Percentiles rank a stretch among this genome's conserved stretches.
phyloP scores from a whole-genome alignment of 2,888 invertebrate species.

The Brachypalpus laphriformis region DNA sequence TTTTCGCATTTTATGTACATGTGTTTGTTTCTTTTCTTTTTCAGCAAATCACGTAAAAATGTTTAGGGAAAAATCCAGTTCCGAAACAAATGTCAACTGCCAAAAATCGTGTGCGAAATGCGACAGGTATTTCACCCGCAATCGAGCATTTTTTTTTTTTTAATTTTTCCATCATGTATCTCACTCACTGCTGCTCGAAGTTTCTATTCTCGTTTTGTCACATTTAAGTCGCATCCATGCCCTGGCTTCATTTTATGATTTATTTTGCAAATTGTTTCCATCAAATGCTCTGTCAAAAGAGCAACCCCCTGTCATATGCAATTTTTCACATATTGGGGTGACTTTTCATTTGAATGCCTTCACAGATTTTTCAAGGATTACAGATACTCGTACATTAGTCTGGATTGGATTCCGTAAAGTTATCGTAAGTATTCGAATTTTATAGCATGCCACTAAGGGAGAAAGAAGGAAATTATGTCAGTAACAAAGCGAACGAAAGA shows the following conservation, averaged over 20 bases:
- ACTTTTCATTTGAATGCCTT: not conserved
- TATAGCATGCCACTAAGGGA: slow-evolving; percentile 23
- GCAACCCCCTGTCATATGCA: slow-evolving; percentile 18
- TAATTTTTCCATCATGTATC: slow-evolving; percentile 7
- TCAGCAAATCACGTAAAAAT: slow-evolving; percentile 65
- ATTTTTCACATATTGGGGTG: slow-evolving; percentile 7
- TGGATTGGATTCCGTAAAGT: slow-evolving; percentile 1
- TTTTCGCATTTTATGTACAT: slow-evolving; percentile 1
- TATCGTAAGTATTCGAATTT: slow-evolving; percentile 24
- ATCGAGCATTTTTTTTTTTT: slow-evolving; percentile 1
- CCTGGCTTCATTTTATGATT: slow-evolving; percentile 23
- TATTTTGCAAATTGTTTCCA: slow-evolving; percentile 12
- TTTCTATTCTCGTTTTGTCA: slow-evolving; percentile 22
- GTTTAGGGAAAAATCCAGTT: slow-evolving; percentile 76
- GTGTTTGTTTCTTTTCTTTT: slow-evolving; percentile 52
- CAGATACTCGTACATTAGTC: not conserved
- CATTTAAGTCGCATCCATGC: slow-evolving; percentile 34
- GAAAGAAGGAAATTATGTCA: not conserved
- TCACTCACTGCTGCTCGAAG: slow-evolving; percentile 10
- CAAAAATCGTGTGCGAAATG: slow-evolving; percentile 73
- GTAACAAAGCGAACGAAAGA: not conserved
- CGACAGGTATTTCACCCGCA: slow-evolving; percentile 68
- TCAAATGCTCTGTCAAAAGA: not conserved
- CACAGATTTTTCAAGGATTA: not conserved
- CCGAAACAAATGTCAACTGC: slow-evolving; percentile 75